Conservation (phyloP, 2,113 vertebrate species). For the Brienomyrus longianalis region DNA sequence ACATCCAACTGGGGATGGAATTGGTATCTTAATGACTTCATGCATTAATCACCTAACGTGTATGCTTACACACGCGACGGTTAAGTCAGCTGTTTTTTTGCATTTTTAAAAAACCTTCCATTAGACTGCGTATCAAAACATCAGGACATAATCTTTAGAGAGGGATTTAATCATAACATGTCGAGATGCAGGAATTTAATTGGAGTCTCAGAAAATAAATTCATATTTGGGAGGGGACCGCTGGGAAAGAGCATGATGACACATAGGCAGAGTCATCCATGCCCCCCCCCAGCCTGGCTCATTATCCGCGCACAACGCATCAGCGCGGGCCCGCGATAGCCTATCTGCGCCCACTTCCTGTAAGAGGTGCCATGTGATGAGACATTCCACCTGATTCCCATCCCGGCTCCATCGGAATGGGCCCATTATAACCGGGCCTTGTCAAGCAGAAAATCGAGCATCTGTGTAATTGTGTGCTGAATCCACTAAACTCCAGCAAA, state of each 20-base stretch:
- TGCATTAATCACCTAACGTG: background rate
- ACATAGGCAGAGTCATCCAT: background rate
- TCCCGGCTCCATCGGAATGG: conserved; percentile 49
- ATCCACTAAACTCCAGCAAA: conserved; percentile 48
- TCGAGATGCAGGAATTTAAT: background rate
- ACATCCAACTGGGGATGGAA: background rate
- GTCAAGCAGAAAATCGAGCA: conserved; percentile 62
- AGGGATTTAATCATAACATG: background rate
- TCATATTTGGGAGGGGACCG: background rate
- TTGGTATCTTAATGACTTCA: background rate
- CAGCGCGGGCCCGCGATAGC: no score
- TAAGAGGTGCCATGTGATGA: conserved; percentile 23
- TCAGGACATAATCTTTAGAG: background rate
- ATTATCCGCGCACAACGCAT: background rate
- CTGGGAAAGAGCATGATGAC: background rate
- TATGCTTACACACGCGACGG: background rate
- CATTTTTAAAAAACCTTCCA: background rate
- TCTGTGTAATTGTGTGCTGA: conserved; percentile 61
- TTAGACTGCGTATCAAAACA: background rate
- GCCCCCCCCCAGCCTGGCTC: background rate
- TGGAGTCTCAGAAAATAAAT: background rate
- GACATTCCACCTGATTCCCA: conserved; percentile 52
- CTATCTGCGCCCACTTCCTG: background rate
- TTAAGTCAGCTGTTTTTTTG: background rate
- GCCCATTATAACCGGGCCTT: conserved; percentile 54